phyloP scores from a whole-genome alignment of 2,797 vertebrate genomes.

The Liparis tanakae region DNA sequence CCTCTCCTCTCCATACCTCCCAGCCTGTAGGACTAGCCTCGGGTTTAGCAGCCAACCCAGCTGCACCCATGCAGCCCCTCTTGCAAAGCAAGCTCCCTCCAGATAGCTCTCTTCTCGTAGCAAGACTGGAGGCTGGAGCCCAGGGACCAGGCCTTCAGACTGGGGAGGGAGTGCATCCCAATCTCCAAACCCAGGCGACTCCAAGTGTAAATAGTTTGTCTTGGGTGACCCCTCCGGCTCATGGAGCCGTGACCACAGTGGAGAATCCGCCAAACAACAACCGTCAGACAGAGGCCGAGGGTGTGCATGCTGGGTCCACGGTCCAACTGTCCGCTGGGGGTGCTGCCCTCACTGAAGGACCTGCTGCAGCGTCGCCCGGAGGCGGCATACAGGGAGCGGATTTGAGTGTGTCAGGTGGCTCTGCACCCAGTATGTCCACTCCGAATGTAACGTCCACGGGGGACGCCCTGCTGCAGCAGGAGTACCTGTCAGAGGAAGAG shows the following conservation, averaged over 20 bases:
- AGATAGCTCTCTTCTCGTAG: slow-evolving; percentile 24
- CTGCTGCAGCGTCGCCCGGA: slow-evolving; percentile 9
- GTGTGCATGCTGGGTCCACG: background rate
- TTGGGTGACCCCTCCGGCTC: slow-evolving; percentile 11
- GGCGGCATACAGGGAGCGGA: slow-evolving; percentile 27
- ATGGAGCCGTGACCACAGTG: slow-evolving; percentile 9
- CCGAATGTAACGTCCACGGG: slow-evolving; percentile 28
- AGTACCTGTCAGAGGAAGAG: slow-evolving; percentile 70
- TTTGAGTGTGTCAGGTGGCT: slow-evolving; percentile 13
- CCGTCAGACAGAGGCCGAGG: slow-evolving; percentile 23
- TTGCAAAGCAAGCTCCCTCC: slow-evolving; percentile 29
- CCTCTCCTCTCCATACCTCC: slow-evolving; percentile 2
- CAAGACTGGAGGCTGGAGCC: slow-evolving; percentile 16
- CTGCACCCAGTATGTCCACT: slow-evolving; percentile 10
- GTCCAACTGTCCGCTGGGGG: background rate
- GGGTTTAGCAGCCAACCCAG: slow-evolving; percentile 26
- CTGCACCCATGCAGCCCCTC: background rate
- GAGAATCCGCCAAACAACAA: slow-evolving; percentile 59
- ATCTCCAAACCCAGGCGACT: slow-evolving; percentile 13
- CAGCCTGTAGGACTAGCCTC: slow-evolving; percentile 16
- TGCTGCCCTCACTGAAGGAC: slow-evolving; percentile 20
- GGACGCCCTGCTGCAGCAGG: slow-evolving; percentile 66
- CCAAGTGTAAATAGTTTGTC: background rate
- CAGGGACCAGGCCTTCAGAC: slow-evolving; percentile 32
- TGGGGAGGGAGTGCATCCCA: background rate